Percentiles rank a stretch among this genome's conserved stretches.
These are phyloP conservation scores for Plodia interpunctella DNA, from an alignment of 1,140 invertebrate genomes.

Conservation along the genomic window DNA sequence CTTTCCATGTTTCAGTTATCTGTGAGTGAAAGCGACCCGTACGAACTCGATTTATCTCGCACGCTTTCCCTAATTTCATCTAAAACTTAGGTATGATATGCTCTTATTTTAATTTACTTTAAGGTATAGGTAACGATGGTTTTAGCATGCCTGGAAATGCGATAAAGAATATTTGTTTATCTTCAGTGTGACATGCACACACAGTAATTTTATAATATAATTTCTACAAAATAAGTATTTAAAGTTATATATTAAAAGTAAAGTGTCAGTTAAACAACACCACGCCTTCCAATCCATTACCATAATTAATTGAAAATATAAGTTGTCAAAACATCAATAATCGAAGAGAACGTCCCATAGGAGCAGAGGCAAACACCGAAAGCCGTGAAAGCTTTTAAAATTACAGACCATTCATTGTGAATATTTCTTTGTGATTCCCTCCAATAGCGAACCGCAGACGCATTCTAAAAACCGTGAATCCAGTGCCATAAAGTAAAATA, in stretches of 20 bases:
- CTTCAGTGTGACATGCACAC: too few species aligned
- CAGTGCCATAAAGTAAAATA: slow-evolving; percentile 34
- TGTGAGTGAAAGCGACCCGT: slow-evolving; percentile 33
- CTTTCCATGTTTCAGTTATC: background rate
- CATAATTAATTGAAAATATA: slow-evolving; percentile 44
- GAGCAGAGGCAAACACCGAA: slow-evolving; percentile 48
- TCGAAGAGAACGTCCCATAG: slow-evolving; percentile 41
- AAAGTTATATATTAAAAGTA: slow-evolving; percentile 36
- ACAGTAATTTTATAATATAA: too few species aligned
- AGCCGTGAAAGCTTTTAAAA: slow-evolving; percentile 71
- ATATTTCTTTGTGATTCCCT: slow-evolving; percentile 59
- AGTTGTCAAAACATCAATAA: slow-evolving; percentile 71
- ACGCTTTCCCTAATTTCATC: slow-evolving; percentile 51
- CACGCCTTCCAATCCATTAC: slow-evolving; percentile 31
- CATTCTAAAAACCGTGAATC: slow-evolving; percentile 14
- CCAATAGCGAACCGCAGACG: slow-evolving; percentile 17
- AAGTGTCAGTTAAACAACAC: slow-evolving; percentile 41
- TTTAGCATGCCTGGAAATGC: background rate
- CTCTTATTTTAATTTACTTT: slow-evolving; percentile 19
- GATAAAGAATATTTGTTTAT: background rate
- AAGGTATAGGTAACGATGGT: background rate
- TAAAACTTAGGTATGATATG: slow-evolving; percentile 47
- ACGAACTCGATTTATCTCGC: slow-evolving; percentile 46
- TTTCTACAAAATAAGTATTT: too few species aligned
- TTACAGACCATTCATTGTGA: slow-evolving; percentile 63